Evolutionary conservation across 2,797 vertebrate species (phyloP), one percentile per base, ranked within the genome.

Genomic region (Tragelaphus eurycerus): DNA sequence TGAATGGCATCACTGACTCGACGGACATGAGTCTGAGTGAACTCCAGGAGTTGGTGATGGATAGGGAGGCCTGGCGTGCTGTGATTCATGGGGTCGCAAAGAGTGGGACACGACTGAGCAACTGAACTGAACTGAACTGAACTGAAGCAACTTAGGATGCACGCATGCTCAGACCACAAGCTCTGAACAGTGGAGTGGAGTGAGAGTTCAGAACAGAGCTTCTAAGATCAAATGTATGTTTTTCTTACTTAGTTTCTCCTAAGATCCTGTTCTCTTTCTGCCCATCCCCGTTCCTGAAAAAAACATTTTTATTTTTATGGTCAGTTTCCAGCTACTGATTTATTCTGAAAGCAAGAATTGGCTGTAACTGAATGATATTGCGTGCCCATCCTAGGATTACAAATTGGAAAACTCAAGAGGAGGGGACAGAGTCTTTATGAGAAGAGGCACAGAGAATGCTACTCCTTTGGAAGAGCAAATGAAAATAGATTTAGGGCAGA

Each of bases 221-320:
- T 81, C 71, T 67, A 50, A 34, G 31, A 50, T 13, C 62, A 82
- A 50, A 34, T 3, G 4, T 14, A 25, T 0, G 0, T 38, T 76
- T 54, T 83, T 78, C 16, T 23, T 21, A 50, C 34, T 31, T 71
- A 6, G 62, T 94, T 86, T 15, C 34, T 76, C 29, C 38, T 13
- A 34, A 34, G 31, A 60, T 31, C 29, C 19, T 67, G 27, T 43
- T 50, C 13, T 34, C 3, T 34, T 17, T 87, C 71, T 6, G 11
- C 84, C 54, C 25, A 14, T 21, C 8, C 48, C 15, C 48, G 2
- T 52, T 59, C 4, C 34, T 34, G 9, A 64, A 11, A 6, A 38
- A 89, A 78, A 10, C 3, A 48, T 88, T 95, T 86, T 89, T 67
- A 71, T 57, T 86, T 38, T 86, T 83, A 23, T 34, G 14, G 19